Base-by-base conservation (phyloP, 2,888 invertebrate species). In the Romanomermis culicivorax region DNA sequence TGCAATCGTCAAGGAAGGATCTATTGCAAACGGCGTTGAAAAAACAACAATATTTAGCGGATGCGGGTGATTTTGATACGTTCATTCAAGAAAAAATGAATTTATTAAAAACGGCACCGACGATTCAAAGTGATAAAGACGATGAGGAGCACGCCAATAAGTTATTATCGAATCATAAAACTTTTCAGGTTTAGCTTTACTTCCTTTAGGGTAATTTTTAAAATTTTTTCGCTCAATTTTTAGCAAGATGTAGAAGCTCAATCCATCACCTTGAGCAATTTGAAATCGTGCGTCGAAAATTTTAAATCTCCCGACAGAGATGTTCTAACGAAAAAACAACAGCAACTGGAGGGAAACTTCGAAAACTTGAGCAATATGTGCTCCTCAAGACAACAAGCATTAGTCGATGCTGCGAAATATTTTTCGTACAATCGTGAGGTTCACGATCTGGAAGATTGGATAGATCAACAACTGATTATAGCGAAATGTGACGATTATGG, bases 401-500 rank as follows among this genome's bases (percentile, higher is more conserved):
- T 97, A 1, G 86, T 93, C 73, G 88, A 89, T 70, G 85, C 85
- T 52, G 79, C 88, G 60, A 84, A 83, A 71, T 78, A 83, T 59
- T 87, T 88, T 66, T 88, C 89, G 65, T 91, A 88, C 70, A 78
- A 88, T 68, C 76, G 82, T 0, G 89, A 91, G 71, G 84, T 84
- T 51, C 81, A 81, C 1, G 89, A 89, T 65, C 75, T 91, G 43
- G 86, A 87, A 67, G 78, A 80, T 63, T 91, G 89, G 88, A 85
- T 93, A 52, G 80, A 81, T 59, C 88, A 89, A 63, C 85, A 89
- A 68, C 79, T 83, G 65, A 82, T 84, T 52, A 80, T 82, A 0
- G 88, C 89, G 1, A 81, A 82, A 52, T 84, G 83, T 55, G 88
- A 89, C 65, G 91, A 91, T 68, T 89, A 85, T 64, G 91, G 91